Evolutionary conservation across 2,888 invertebrate genomes (phyloP).

Genomic region (Bimastos eiseni): DNA sequence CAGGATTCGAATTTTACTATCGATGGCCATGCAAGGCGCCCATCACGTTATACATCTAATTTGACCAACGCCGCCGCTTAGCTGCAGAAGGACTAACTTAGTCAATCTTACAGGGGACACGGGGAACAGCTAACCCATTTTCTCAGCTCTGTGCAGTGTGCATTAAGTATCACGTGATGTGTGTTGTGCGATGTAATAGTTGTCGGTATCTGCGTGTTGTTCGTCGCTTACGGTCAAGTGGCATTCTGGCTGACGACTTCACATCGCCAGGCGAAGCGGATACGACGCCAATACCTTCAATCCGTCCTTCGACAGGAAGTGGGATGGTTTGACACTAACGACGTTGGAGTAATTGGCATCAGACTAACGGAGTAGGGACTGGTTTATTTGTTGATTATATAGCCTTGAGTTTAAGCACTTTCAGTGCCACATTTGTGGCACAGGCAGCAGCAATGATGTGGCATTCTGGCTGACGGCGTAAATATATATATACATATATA

Average conservation of each 20-base stretch:
- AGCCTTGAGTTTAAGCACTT: background rate
- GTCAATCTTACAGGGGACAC: too few relatives aligned
- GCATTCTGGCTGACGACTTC: slow-evolving; percentile 61
- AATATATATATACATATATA: too few relatives aligned
- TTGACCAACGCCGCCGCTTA: too few relatives aligned
- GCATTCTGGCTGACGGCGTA: background rate
- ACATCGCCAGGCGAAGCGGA: slow-evolving; percentile 63
- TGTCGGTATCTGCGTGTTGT: slow-evolving; percentile 53
- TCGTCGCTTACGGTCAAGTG: slow-evolving; percentile 59
- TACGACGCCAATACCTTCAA: slow-evolving; percentile 63
- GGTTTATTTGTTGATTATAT: background rate
- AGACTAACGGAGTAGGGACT: slow-evolving; percentile 55
- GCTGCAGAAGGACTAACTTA: too few relatives aligned
- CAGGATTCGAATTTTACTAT: too few relatives aligned
- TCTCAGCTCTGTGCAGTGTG: too few relatives aligned
- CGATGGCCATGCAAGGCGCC: too few relatives aligned
- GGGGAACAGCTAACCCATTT: too few relatives aligned
- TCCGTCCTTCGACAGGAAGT: slow-evolving; percentile 58
- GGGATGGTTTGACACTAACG: slow-evolving; percentile 60
- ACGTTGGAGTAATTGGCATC: slow-evolving; percentile 56
- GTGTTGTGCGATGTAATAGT: slow-evolving; percentile 32
- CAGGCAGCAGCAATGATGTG: background rate
- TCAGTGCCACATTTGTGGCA: background rate
- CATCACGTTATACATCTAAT: too few relatives aligned
- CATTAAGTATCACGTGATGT: background rate